Evolutionary conservation across 2,113 vertebrate species (phyloP).

Genomic region (Isurus oxyrinchus): DNA sequence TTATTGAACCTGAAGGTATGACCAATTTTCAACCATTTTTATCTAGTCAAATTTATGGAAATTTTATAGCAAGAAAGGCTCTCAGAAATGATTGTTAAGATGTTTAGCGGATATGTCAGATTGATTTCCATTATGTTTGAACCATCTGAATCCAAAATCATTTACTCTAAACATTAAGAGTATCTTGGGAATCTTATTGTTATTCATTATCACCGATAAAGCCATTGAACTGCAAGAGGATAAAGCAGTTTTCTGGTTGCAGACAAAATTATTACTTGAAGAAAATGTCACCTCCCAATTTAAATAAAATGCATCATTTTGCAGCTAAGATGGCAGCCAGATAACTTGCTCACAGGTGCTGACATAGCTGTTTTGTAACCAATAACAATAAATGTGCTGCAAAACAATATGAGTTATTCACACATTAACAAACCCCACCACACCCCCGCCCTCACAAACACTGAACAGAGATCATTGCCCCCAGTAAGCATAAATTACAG

Average conservation of each 20-base stretch:
- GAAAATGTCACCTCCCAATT: neutral
- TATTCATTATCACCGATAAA: constrained; percentile 17
- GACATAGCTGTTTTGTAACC: neutral
- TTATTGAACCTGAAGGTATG: neutral
- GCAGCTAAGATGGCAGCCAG: neutral
- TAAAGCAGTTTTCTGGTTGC: neutral
- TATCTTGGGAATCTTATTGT: neutral
- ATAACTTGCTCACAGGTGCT: neutral
- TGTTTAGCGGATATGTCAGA: constrained; percentile 2
- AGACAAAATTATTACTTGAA: neutral
- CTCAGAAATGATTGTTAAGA: neutral
- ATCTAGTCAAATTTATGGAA: constrained; percentile 1
- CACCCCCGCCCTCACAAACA: neutral
- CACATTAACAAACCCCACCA: neutral
- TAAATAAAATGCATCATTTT: neutral
- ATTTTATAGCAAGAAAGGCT: neutral
- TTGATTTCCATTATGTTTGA: constrained; percentile 6
- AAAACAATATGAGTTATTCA: neutral
- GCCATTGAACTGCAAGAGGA: neutral
- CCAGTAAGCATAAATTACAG: neutral
- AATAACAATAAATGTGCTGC: neutral
- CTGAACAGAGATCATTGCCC: neutral
- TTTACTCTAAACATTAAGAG: neutral
- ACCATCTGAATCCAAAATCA: neutral
- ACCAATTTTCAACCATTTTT: constrained; percentile 23